Evolutionary conservation across 2,888 invertebrate genomes (phyloP).

Genomic region (Crematogaster levior): DNA sequence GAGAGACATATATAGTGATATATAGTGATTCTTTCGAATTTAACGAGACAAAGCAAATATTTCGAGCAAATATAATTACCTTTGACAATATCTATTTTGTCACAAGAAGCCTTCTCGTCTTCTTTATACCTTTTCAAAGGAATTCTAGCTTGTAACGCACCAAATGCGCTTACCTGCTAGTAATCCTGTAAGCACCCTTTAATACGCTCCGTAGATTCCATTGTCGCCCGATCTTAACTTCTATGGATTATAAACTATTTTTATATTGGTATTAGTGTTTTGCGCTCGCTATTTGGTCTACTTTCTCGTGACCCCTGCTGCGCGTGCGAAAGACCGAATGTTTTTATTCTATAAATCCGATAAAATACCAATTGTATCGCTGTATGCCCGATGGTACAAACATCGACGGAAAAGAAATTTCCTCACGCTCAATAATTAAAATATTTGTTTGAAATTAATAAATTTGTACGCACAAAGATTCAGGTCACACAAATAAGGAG

Average conservation of each 20-base stretch:
- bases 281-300: slow-evolving; percentile 65
- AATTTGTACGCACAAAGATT: too few species aligned
- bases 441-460: background rate
- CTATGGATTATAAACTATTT: slow-evolving; percentile 83
- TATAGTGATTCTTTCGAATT: background rate
- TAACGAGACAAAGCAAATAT: background rate
- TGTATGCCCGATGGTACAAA: slow-evolving; percentile 11
- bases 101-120: slow-evolving; percentile 32
- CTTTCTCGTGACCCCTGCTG: slow-evolving; percentile 75
- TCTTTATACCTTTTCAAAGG: slow-evolving; percentile 14
- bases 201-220: slow-evolving; percentile 83
- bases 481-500: background rate
- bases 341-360: slow-evolving; percentile 58
- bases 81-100: slow-evolving; percentile 23
- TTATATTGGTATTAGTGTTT: slow-evolving; percentile 78
- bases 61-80: slow-evolving; percentile 15
- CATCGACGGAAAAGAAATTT: background rate
- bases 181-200: slow-evolving; percentile 84
- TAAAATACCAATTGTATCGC: slow-evolving; percentile 48
- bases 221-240: slow-evolving; percentile 84
- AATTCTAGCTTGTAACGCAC: slow-evolving; percentile 44
- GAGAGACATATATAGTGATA: too few species aligned
- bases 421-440: slow-evolving; percentile 4
- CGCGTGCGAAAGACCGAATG: slow-evolving; percentile 50
- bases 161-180: slow-evolving; percentile 77